Base-by-base conservation (phyloP, 2,888 invertebrate species). In the Cosmorhoe ocellata region DNA sequence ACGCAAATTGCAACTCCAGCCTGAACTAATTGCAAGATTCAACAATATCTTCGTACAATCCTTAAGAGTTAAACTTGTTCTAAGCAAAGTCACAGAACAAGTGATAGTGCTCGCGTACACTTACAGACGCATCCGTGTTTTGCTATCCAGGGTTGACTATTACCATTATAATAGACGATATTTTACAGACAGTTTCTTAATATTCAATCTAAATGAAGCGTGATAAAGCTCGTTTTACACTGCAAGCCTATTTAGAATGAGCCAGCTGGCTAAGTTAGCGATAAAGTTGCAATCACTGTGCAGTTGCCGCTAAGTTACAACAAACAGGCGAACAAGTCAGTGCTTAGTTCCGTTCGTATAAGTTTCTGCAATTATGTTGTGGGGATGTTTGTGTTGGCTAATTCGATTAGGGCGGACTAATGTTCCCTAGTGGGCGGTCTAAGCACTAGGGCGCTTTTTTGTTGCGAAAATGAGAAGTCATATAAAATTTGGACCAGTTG, bases 241-340 rank as follows among this genome's bases (percentile, higher is more conserved):
- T 37, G 37, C 37, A 24, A 31, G 6, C 3, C 3, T 4, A 31
- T 37, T 3, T 18, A 2, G 12, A 44, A 36, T 44, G 22, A 12
- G 3, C 14, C 14, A 9, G 7, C 10, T 14, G 26, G 74, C 69
- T 69, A 73, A 81, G 79, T 84, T 79, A 61, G 76, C 76, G 80
- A 83, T 84, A 81, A 81, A 84, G 79, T 81, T 80, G 81, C 80
- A 79, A 84, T 83, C 81, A 79, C 66, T 71, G 61, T 60, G 62
- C 63, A 65, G 74, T 76, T 74, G 27, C 40, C 27, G 49, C 67
- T 64, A 75, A 82, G 71, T 81, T 81, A 72, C 59, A 66, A 72
- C 76, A 81, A 82, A 84, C 82, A 79, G 71, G 72, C 71, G 74
- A 70, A 71, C 74, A 74, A 80, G 76, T 81, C 72, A 71, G 63